Evolutionary conservation across 2,113 vertebrate genomes (phyloP).

Genomic region (Isichthys henryi): DNA sequence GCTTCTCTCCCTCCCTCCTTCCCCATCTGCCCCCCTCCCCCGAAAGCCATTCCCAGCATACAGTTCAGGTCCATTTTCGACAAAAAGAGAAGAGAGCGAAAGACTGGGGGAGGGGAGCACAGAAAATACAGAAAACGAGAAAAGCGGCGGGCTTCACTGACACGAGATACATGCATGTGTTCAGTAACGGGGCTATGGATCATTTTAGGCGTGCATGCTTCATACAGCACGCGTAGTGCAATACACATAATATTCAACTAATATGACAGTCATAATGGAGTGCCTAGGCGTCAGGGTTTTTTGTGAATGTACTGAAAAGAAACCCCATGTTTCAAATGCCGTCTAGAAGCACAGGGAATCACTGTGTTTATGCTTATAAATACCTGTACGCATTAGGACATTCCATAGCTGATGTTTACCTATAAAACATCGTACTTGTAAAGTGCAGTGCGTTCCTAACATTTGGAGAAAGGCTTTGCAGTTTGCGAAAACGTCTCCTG

Average conservation of each 20-base stretch:
- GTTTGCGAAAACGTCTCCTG: background rate
- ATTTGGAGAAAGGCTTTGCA: background rate
- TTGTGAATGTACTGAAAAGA: background rate
- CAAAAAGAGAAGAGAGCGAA: slow-evolving; percentile 8
- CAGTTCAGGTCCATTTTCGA: slow-evolving; percentile 25
- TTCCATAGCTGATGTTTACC: background rate
- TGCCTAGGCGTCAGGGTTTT: background rate
- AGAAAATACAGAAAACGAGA: background rate
- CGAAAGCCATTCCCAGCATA: slow-evolving; percentile 25
- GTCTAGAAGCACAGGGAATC: background rate
- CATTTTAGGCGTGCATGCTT: background rate
- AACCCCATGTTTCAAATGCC: background rate
- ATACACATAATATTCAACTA: background rate
- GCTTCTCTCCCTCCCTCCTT: slow-evolving; percentile 29
- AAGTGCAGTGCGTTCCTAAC: background rate
- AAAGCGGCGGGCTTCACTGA: background rate
- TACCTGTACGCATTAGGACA: background rate
- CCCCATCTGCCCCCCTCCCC: slow-evolving; percentile 10
- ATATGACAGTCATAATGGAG: background rate
- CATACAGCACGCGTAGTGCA: background rate
- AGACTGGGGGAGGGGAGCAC: background rate
- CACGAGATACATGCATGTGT: background rate
- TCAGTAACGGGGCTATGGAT: background rate
- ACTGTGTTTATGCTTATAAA: background rate
- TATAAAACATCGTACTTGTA: background rate